These are phyloP conservation scores for Merodon equestris DNA, from an alignment of 2,888 invertebrate species.

Conservation along the genomic window DNA sequence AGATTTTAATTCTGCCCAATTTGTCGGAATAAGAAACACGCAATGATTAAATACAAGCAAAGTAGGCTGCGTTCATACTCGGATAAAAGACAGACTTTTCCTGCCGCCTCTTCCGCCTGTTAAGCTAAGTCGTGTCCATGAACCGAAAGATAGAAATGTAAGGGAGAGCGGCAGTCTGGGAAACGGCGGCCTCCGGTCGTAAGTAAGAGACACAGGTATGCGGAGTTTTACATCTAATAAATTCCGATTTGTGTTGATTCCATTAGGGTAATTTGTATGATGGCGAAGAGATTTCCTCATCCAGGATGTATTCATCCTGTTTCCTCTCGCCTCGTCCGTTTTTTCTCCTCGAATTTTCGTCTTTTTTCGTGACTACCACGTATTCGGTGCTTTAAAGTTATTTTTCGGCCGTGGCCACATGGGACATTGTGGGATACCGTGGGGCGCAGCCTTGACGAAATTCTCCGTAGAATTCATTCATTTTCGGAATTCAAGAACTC, in stretches of 20 bases:
- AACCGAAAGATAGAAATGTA: too few species aligned
- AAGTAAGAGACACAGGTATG: slow-evolving; percentile 28
- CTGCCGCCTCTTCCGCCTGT: not conserved
- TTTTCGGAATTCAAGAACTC: not conserved
- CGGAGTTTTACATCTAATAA: slow-evolving; percentile 54
- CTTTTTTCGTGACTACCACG: too few species aligned
- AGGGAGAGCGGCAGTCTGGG: not conserved
- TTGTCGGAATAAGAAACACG: slow-evolving; percentile 63
- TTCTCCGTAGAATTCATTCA: not conserved
- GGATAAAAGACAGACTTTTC: slow-evolving; percentile 6
- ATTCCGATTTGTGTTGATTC: slow-evolving; percentile 65
- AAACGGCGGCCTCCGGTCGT: not conserved
- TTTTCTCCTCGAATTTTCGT: too few species aligned
- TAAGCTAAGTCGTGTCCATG: slow-evolving; percentile 19
- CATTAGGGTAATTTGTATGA: slow-evolving; percentile 60
- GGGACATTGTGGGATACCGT: too few species aligned
- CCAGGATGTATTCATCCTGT: slow-evolving; percentile 15
- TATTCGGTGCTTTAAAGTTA: too few species aligned
- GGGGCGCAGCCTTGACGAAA: not conserved
- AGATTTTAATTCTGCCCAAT: slow-evolving; percentile 64
- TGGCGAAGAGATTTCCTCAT: slow-evolving; percentile 29
- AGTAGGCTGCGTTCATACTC: slow-evolving; percentile 27
- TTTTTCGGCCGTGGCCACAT: too few species aligned
- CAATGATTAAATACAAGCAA: slow-evolving; percentile 43
- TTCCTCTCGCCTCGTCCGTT: slow-evolving; percentile 2